phyloP scores from a whole-genome alignment of 2,888 invertebrate genomes.

The Zygaena filipendulae region DNA sequence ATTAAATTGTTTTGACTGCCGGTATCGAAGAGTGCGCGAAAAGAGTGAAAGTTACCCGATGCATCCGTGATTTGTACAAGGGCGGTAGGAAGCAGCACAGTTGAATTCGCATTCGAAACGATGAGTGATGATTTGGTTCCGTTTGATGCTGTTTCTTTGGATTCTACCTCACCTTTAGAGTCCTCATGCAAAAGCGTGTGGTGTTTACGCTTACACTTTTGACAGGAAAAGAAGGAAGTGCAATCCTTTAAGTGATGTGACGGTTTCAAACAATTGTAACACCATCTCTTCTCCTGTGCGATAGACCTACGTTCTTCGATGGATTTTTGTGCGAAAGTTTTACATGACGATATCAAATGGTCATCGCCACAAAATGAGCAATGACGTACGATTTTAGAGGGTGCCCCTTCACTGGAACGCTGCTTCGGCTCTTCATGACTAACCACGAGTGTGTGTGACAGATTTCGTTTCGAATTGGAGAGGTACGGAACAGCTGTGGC shows the following conservation, averaged over 20 bases:
- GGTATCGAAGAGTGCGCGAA: slow-evolving; percentile 7
- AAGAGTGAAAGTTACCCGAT: slow-evolving; percentile 3
- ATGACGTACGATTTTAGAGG: too few relatives aligned
- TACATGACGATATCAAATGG: slow-evolving; percentile 1
- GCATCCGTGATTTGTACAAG: slow-evolving; percentile 5
- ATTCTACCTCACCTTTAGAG: too few relatives aligned
- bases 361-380: background rate
- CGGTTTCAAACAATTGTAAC: slow-evolving; percentile 5
- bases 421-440: too few relatives aligned
- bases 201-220: slow-evolving; percentile 1
- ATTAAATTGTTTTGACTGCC: slow-evolving; percentile 8
- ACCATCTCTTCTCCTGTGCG: slow-evolving; percentile 1
- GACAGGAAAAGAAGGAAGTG: slow-evolving; percentile 2
- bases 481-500: too few relatives aligned
- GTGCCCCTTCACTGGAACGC: too few relatives aligned
- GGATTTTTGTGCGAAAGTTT: slow-evolving; percentile 2
- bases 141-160: too few relatives aligned
- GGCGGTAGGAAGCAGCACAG: slow-evolving; percentile 6
- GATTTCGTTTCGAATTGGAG: too few relatives aligned
- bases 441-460: too few relatives aligned
- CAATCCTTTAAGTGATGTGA: slow-evolving; percentile 4
- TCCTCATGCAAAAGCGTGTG: slow-evolving; percentile 1
- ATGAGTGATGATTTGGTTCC: slow-evolving; percentile 3
- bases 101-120: slow-evolving; percentile 1
- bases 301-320: slow-evolving; percentile 1